Evolutionary conservation across 2,113 vertebrate genomes (phyloP), one percentile per base, ranked within the genome.

Genomic region (Urocynchramus pylzowi): DNA sequence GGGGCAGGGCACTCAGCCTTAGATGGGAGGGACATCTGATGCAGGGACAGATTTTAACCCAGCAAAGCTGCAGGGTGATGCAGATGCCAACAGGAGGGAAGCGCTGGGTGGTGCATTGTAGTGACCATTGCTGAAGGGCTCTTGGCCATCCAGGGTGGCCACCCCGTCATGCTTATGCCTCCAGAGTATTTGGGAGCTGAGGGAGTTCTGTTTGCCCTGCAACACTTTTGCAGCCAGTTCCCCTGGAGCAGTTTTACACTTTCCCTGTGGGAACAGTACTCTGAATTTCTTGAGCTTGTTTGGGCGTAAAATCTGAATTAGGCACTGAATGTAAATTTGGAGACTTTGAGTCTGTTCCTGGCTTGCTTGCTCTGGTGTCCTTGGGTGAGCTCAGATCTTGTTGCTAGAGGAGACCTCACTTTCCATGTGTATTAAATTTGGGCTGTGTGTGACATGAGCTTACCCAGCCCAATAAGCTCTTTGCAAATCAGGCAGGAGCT

Each of bases 271-370:
- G 79, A 96, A 92, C 76, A 74, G 83, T 54, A 71, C 56, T 92
- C n/a, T 71, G 76, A 94, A 94, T 96, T 95, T 95, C 90, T 93
- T 95, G 85, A 93, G 76, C 49, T 94, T 95, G 92, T 94, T 90
- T 92, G 92, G 93, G 95, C 71, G 16, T 97, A 96, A 96, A 97
- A 96, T 97, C 92, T 94, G 90, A 93, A 94, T 96, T 94, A 93
- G 79, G 85, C 90, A 81, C 76, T 45, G 88, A 75, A 56, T 86
- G 75, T 88, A 84, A 89, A 64, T 91, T 83, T 77, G 73, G 79
- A 94, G 95, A 81, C 59, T 96, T 84, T 24, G 76, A 94, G 68
- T 92, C 71, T 93, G 42, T 83, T 93, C 71, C 88, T 95, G 68
- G 42, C 71, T 95, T 10, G 2, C 39, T 78, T 76, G 49, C 56